Conservation (phyloP, 2,888 invertebrate genomes). For the Synergus gifuensis region DNA sequence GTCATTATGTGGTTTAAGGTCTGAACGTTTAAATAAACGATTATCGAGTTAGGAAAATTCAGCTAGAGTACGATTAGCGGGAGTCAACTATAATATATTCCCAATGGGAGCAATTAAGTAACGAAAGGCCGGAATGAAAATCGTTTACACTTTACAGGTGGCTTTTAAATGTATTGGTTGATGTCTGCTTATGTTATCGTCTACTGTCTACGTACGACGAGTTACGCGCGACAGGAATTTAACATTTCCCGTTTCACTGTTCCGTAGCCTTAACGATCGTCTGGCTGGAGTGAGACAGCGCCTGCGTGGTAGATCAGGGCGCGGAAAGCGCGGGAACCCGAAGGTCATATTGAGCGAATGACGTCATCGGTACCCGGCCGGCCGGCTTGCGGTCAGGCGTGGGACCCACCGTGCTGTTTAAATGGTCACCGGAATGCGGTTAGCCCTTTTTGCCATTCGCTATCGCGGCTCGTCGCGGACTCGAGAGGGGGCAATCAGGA, state of each 20-base stretch:
- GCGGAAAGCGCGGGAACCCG: slow-evolving; percentile 73
- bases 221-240: not conserved
- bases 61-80: too few species aligned
- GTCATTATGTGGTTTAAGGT: too few species aligned
- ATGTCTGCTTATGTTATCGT: not conserved
- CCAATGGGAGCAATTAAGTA: not conserved
- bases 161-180: not conserved
- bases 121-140: not conserved
- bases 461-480: slow-evolving; percentile 49
- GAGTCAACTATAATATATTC: not conserved
- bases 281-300: not conserved
- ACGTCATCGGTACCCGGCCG: slow-evolving; percentile 70
- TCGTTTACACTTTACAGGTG: not conserved
- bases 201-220: not conserved
- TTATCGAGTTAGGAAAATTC: too few species aligned
- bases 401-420: slow-evolving; percentile 73
- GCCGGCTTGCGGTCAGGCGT: slow-evolving; percentile 68
- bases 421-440: slow-evolving; percentile 76
- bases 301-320: slow-evolving; percentile 51
- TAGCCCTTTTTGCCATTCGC: slow-evolving; percentile 74
- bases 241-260: slow-evolving; percentile 24
- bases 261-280: not conserved
- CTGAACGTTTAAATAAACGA: too few species aligned
- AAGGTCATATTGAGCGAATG: slow-evolving; percentile 71
- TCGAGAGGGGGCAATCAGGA: slow-evolving; percentile 52